Evolutionary conservation across 2,888 invertebrate species (phyloP), one percentile per base, ranked within the genome.

Genomic region (Drosophila silvestris): DNA sequence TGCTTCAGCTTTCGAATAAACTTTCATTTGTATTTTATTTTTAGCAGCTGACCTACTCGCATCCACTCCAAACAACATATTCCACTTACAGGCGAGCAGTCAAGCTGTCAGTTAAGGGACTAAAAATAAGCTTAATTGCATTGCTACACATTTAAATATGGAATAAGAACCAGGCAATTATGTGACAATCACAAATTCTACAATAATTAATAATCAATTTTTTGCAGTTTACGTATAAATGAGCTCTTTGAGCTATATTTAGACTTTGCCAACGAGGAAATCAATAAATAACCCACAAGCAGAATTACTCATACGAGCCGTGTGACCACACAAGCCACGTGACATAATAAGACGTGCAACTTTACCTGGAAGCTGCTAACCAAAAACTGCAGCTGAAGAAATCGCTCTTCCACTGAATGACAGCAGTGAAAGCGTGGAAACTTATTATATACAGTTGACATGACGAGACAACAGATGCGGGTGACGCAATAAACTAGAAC

Each of bases 371-470:
- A 73, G 28, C 30, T 39, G 47, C 19, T 30, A 52, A 44, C 41
- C 63, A 65, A 39, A 56, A 65, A 58, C 53, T 54, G 68, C 59
- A 74, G 53, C 63, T 61, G 80, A 50, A 61, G 66, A 64, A 81
- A 58, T 16, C 70, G 68, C 78, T 16, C 28, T 32, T 37, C 22
- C 69, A 52, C 35, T 63, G 64, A 77, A 53, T 81, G 81, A 61
- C 57, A 65, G 77, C 81, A 68, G 68, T 72, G 69, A 81, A 73
- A 69, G 63, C 53, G 60, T 47, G 58, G 51, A 70, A 81, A 64
- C 66, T 73, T 82, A 78, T 77, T 72, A 68, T 65, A 70, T 63
- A 56, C 33, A 70, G 79, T 65, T 79, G 82, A 82, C 74, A 78
- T 66, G 82, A 53, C 64, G 70, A 56, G 70, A 69, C 74, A 70